Conservation (phyloP, 2,113 vertebrate species). For the Xenopus borealis region DNA sequence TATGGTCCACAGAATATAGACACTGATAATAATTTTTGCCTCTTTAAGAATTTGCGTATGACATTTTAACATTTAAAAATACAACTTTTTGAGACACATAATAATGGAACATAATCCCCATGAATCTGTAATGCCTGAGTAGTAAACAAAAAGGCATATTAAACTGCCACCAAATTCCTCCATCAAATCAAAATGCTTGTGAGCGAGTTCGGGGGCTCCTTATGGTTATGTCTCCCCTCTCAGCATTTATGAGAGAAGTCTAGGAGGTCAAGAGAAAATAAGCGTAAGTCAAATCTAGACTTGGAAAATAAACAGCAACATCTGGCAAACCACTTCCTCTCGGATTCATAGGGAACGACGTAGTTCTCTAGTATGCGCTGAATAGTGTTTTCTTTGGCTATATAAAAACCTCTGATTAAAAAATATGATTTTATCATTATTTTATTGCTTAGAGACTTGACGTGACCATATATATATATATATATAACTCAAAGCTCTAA, state of each 20-base stretch:
- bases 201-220: slow-evolving; percentile 45
- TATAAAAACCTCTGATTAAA: slow-evolving; percentile 52
- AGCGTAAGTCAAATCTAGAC: slow-evolving; percentile 65
- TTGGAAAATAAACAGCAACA: slow-evolving; percentile 71
- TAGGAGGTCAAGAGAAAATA: slow-evolving; percentile 76
- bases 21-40: slow-evolving; percentile 8
- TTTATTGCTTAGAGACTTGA: too few species aligned
- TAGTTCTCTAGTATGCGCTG: slow-evolving; percentile 52
- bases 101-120: slow-evolving; percentile 18
- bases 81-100: slow-evolving; percentile 9
- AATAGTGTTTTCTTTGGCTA: slow-evolving; percentile 67
- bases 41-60: slow-evolving; percentile 26
- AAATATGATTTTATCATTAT: neutral
- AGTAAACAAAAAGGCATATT: slow-evolving; percentile 40
- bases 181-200: slow-evolving; percentile 38
- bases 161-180: slow-evolving; percentile 34
- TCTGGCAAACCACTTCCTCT: slow-evolving; percentile 71
- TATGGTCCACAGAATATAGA: neutral
- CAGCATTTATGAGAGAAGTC: slow-evolving; percentile 63
- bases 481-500: too few species aligned
- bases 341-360: slow-evolving; percentile 49
- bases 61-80: slow-evolving; percentile 37
- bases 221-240: slow-evolving; percentile 47
- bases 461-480: too few species aligned
- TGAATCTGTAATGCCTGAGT: slow-evolving; percentile 33